phyloP scores from a whole-genome alignment of 1,140 invertebrate genomes.

The Calephelis nemesis region DNA sequence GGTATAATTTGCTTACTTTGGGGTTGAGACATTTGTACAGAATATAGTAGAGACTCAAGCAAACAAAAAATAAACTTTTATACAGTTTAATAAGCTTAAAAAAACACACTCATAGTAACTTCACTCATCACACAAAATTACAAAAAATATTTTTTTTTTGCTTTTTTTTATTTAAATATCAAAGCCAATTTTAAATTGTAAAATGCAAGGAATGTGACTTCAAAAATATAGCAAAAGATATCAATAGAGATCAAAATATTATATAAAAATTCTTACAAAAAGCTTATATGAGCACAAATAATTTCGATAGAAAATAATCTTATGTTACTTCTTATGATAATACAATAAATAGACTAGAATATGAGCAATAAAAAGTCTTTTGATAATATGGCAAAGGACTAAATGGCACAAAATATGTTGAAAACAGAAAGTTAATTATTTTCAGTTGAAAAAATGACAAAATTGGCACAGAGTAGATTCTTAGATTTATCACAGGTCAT shows the following conservation, averaged over 20 bases:
- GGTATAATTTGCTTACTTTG: too few relatives aligned
- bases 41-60: not conserved
- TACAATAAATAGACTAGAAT: slow-evolving; percentile 76
- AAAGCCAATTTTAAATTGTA: slow-evolving; percentile 14
- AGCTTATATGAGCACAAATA: slow-evolving; percentile 10
- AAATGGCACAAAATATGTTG: slow-evolving; percentile 58
- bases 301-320: slow-evolving; percentile 22
- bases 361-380: slow-evolving; percentile 74
- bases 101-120: slow-evolving; percentile 34
- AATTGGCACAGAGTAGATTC: slow-evolving; percentile 61
- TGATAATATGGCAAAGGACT: slow-evolving; percentile 57
- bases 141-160: slow-evolving; percentile 34
- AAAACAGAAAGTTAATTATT: slow-evolving; percentile 18
- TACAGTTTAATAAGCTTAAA: slow-evolving; percentile 7
- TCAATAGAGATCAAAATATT: slow-evolving; percentile 22
- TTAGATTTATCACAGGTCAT: slow-evolving; percentile 59
- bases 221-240: slow-evolving; percentile 11
- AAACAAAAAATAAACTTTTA: not conserved
- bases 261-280: slow-evolving; percentile 14
- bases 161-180: slow-evolving; percentile 22
- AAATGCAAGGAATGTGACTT: slow-evolving; percentile 31
- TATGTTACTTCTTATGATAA: slow-evolving; percentile 42
- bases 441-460: slow-evolving; percentile 6
- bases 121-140: slow-evolving; percentile 40
- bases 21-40: not conserved